Evolutionary conservation across 1,140 invertebrate species (phyloP), one percentile per base, ranked within the genome.

Genomic region (Parasteatoda tepidariorum): DNA sequence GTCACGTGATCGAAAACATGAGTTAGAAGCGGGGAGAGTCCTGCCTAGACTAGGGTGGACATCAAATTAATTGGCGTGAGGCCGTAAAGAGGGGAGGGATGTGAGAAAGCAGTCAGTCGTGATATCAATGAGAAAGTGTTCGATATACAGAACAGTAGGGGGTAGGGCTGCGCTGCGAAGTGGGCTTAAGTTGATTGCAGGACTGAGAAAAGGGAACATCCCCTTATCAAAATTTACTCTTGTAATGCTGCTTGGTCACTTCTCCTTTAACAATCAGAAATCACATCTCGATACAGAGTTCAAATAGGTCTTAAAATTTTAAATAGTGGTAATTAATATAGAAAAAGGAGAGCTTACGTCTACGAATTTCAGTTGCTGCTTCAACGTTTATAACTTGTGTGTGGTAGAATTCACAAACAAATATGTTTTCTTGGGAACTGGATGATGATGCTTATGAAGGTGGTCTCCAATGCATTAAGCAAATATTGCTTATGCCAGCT

Each of bases 141-240:
- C 55, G 15, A 66, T 30, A n/a, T 64, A 30, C 2, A 62, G 1
- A 18, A 18, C 38, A 18, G 38, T 48, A 18, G 38, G 18, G 38
- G 18, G 38, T 13, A 18, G 38, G 38, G n/a, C 7, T 15, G 38
- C 66, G 64, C 31, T 61, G 78, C 59, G 24, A 64, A 68, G 66
- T 70, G 66, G 59, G 57, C 67, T 81, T 81, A 81, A 81, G 66
- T 81, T 81, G 78, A 81, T 81, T 81, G 78, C 54, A 54, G 66
- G 66, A 41, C 7, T 7, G 11, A 38, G 55, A 15, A 15, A 33
- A 48, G 41, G 75, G 26, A 4, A 5, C 22, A 22, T 2, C 2
- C 31, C 9, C 31, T 33, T 31, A 7, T 34, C 62, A 1, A 22
- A 13, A n/a, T n/a, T n/a, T n/a, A n/a, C n/a, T n/a, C n/a, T n/a